A percentile compares a stretch with the other conserved stretches of the same genome.
These are phyloP conservation scores for Rhimphoctona megacephalus DNA, from an alignment of 2,888 invertebrate species.

Conservation along the genomic window DNA sequence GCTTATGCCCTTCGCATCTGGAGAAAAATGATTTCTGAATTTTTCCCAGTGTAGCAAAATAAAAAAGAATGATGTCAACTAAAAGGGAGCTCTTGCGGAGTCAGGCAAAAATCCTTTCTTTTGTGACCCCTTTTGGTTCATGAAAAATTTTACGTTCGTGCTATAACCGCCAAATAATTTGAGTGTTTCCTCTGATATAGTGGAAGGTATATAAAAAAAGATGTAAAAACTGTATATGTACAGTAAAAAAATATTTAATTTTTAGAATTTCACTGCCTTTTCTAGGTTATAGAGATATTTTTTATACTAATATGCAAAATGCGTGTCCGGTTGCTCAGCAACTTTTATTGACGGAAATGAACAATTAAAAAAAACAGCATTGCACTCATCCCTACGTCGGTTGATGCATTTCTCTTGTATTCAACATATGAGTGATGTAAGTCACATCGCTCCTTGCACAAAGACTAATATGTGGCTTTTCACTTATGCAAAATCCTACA, in stretches of 20 bases:
- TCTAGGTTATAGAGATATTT: not conserved
- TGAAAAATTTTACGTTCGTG: not conserved
- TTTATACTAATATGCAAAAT: not conserved
- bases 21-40: not conserved
- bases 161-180: not conserved
- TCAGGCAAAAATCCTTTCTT: not conserved
- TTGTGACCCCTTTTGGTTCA: not conserved
- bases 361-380: not conserved
- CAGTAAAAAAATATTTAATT: not conserved
- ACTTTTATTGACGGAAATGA: not conserved
- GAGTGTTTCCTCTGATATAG: not conserved
- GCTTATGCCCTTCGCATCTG: not conserved
- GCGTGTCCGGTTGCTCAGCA: not conserved
- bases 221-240: not conserved
- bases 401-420: not conserved
- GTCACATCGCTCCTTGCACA: not conserved
- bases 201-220: not conserved
- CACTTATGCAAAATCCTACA: slow-evolving; percentile 1
- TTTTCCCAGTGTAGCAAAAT: not conserved
- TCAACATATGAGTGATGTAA: not conserved
- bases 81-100: not conserved
- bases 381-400: not conserved
- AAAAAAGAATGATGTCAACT: not conserved
- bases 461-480: slow-evolving; percentile 3
- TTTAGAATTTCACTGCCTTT: not conserved